A percentile compares a stretch with the other conserved stretches of the same genome.
These are phyloP conservation scores for Melipona quadrifasciata DNA, from an alignment of 1,140 invertebrate genomes.

Conservation along the genomic window DNA sequence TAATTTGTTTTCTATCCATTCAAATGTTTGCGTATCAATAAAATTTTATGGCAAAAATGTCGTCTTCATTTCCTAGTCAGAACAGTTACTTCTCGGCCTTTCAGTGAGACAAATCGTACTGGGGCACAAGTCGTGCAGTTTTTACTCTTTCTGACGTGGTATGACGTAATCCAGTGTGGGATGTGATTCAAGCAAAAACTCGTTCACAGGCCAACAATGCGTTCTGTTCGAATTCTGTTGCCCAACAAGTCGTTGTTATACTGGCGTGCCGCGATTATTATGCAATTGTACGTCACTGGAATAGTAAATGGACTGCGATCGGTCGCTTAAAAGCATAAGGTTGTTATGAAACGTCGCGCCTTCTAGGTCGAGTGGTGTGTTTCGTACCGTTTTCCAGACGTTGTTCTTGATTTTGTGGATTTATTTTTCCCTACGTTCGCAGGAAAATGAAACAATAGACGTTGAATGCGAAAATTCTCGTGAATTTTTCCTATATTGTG, in stretches of 20 bases:
- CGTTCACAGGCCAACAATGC: constrained; percentile 46
- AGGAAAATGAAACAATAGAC: too few species aligned
- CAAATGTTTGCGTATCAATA: too few species aligned
- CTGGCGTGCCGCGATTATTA: constrained; percentile 51
- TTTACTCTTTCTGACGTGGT: background rate
- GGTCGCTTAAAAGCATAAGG: constrained; percentile 39
- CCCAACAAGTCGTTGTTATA: constrained; percentile 44
- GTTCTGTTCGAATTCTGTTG: constrained; percentile 50
- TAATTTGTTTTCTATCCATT: too few species aligned
- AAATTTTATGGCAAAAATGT: too few species aligned
- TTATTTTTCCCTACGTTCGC: too few species aligned
- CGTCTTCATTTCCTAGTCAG: too few species aligned
- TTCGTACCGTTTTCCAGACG: constrained; percentile 2
- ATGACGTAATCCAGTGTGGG: background rate
- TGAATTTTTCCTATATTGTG: too few species aligned
- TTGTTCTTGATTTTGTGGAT: too few species aligned
- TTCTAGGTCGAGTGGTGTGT: constrained; percentile 23
- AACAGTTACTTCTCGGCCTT: too few species aligned
- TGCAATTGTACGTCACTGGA: constrained; percentile 61
- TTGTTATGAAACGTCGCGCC: constrained; percentile 37
- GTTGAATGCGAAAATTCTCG: too few species aligned
- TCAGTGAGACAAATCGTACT: too few species aligned
- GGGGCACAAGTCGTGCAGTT: too few species aligned
- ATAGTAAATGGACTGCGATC: constrained; percentile 56
- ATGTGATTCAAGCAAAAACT: constrained; percentile 18